A percentile compares a stretch with the other conserved stretches of the same genome.
These are phyloP conservation scores for Otus scops DNA, from an alignment of 2,797 vertebrate genomes.

Conservation along the genomic window DNA sequence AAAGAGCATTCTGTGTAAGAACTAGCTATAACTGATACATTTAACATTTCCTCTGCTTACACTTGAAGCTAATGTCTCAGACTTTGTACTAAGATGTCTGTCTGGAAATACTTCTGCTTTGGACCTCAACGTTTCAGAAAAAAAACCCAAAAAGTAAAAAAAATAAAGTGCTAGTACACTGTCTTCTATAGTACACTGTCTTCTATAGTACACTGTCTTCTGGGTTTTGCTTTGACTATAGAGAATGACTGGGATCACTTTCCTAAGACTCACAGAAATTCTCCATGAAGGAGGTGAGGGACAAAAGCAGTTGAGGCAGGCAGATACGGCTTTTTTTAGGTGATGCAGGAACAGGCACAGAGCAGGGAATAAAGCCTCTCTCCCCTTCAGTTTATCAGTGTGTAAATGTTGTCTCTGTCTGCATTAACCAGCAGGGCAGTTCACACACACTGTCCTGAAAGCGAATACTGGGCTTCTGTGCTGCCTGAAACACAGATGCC, in stretches of 20 bases:
- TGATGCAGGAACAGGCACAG: not conserved
- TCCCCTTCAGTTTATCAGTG: not conserved
- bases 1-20: not conserved
- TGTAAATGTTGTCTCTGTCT: not conserved
- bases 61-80: not conserved
- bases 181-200: not conserved
- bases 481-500: not conserved
- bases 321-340: not conserved
- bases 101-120: not conserved
- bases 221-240: not conserved
- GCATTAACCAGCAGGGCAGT: not conserved
- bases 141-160: too few relatives aligned
- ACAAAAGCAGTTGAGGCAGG: not conserved
- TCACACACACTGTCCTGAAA: accelerated
- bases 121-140: not conserved
- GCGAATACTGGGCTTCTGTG: not conserved
- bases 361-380: not conserved
- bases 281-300: not conserved
- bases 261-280: not conserved
- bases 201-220: not conserved
- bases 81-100: not conserved
- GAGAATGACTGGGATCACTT: not conserved
- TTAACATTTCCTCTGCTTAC: not conserved
- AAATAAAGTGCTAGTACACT: not conserved
- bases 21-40: not conserved